Evolutionary conservation across 2,113 vertebrate species (phyloP).

Genomic region (Calidris pygmaea): DNA sequence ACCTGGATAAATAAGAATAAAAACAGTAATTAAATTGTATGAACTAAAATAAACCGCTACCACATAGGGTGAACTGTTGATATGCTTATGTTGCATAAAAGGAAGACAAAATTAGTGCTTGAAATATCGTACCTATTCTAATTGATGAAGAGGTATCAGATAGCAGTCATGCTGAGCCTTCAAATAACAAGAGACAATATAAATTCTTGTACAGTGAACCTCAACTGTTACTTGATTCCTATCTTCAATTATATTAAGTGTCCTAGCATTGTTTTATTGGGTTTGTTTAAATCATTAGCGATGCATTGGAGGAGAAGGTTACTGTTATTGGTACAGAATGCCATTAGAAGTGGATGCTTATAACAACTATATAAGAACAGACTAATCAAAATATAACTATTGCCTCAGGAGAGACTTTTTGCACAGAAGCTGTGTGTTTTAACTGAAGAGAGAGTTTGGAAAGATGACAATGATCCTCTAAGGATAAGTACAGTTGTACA

Average conservation of each 20-base stretch:
- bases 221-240: conserved; percentile 58
- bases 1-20: neutral
- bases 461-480: neutral
- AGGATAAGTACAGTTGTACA: neutral
- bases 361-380: neutral
- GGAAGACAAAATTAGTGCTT: conserved; percentile 37
- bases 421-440: neutral
- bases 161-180: conserved; percentile 18
- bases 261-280: conserved; percentile 44
- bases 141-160: conserved; percentile 1
- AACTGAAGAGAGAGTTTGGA: neutral
- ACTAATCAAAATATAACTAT: neutral
- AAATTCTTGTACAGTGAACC: conserved; percentile 45
- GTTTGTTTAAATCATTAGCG: conserved; percentile 56
- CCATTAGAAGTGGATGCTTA: neutral
- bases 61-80: neutral
- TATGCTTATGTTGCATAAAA: neutral
- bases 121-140: neutral
- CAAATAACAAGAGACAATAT: conserved; percentile 47
- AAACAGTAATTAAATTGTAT: neutral
- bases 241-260: conserved; percentile 65
- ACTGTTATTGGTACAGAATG: conserved; percentile 14
- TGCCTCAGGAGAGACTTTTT: neutral
- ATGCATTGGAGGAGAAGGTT: conserved; percentile 40
- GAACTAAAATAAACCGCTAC: neutral